Evolutionary conservation across 1,140 invertebrate genomes (phyloP), one percentile per base, ranked within the genome.

Genomic region (Thaumetopoea pityocampa): DNA sequence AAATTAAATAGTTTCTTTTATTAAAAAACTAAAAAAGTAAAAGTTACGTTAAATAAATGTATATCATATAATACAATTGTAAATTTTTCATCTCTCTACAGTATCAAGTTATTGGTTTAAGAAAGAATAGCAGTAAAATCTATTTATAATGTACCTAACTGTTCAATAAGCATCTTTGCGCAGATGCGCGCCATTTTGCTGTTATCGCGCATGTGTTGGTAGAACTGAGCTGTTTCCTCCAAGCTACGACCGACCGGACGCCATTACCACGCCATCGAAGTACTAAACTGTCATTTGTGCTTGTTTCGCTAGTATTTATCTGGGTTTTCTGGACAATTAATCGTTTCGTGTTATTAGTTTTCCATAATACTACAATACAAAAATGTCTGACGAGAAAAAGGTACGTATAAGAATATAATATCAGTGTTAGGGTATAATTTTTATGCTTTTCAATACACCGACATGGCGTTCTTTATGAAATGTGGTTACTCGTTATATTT

Each of bases 371-470:
- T 50, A 40, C 36, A 48, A 63, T 55, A 22, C 57, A 66, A 86
- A 79, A 70, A 89, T 89, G 88, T 83, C 87, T 62, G 88, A 89
- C 78, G 88, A 89, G 66, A 89, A 89, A 72, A 89, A 89, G 78
- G 86, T 87, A 76, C 61, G 68, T 66, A 52, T 49, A 36, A 27
- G 42, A 28, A 22, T 49, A 58, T 81, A 79, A 36, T 79, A 53
- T 69, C 67, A 70, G 65, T 56, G 53, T 48, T n/a, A n/a, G 52
- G 49, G 27, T 37, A 18, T 14, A 19, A 30, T 32, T 49, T 42
- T 18, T 42, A 43, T 50, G 42, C 47, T 56, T 57, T n/a, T n/a
- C n/a, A n/a, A n/a, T n/a, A n/a, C 43, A 57, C 57, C 51, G 77
- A 76, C 73, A 84, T 84, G 79, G 79, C 79, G 79, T 65, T 73